phyloP scores from a whole-genome alignment of 2,113 vertebrate genomes.

The Nannospalax galili region DNA sequence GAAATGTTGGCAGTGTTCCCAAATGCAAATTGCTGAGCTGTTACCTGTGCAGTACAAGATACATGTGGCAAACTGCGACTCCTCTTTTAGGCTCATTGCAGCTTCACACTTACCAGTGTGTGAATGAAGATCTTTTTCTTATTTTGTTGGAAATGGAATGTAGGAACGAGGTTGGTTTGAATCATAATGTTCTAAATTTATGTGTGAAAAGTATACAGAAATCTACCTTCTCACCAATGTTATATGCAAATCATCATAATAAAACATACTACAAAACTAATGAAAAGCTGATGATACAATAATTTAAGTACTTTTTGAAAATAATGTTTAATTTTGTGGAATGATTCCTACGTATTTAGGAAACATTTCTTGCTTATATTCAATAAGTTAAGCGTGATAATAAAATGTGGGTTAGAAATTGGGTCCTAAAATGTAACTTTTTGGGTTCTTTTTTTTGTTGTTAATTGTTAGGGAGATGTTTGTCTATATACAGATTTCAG shows the following conservation, averaged over 20 bases:
- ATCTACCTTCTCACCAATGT: neutral
- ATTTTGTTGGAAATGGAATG: constrained; percentile 52
- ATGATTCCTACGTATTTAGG: constrained; percentile 8
- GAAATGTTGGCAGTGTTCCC: constrained; percentile 46
- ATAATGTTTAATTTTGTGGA: constrained; percentile 5
- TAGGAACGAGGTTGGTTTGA: neutral
- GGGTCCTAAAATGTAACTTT: constrained; percentile 41
- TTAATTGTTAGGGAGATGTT: neutral
- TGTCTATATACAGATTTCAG: neutral
- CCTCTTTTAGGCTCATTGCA: neutral
- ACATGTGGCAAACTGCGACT: neutral
- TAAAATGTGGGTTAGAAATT: neutral
- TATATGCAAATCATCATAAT: neutral
- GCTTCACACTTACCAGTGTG: neutral
- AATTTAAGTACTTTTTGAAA: constrained; percentile 39
- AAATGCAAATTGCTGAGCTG: constrained; percentile 58
- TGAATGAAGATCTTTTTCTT: constrained; percentile 55
- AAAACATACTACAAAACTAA: neutral
- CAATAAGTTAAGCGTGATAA: neutral
- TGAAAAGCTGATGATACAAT: neutral
- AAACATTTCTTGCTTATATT: constrained; percentile 29
- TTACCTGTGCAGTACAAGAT: constrained; percentile 50
- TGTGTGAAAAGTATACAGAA: neutral
- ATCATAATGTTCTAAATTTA: neutral
- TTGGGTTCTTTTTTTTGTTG: neutral